A percentile compares a stretch with the other conserved stretches of the same genome.
phyloP scores from a whole-genome alignment of 2,113 vertebrate genomes.

The Coptodon bakossiorum region DNA sequence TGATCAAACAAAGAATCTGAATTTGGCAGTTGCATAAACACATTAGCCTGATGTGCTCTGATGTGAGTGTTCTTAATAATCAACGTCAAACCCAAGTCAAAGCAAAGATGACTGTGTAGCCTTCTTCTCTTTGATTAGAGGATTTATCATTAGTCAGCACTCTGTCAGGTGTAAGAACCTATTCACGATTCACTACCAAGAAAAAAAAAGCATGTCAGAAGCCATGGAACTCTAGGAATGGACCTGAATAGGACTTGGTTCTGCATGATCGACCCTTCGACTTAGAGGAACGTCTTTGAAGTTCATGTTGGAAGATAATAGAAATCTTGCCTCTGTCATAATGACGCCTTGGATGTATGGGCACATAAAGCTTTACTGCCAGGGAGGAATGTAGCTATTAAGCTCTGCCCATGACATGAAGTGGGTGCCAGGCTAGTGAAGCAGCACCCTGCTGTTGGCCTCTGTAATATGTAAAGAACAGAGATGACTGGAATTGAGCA shows the following conservation, averaged over 20 bases:
- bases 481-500: background rate
- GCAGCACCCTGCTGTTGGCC: background rate
- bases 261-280: slow-evolving; percentile 51
- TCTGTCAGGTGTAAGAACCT: background rate
- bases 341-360: slow-evolving; percentile 5
- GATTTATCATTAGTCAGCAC: slow-evolving; percentile 7
- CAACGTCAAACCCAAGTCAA: background rate
- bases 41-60: background rate
- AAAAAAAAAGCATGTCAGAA: slow-evolving; percentile 38
- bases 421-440: slow-evolving; percentile 1
- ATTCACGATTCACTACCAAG: background rate
- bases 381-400: slow-evolving; percentile 22
- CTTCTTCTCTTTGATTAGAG: slow-evolving; percentile 11
- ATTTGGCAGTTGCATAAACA: background rate
- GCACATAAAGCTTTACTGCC: slow-evolving; percentile 2
- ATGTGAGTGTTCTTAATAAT: background rate
- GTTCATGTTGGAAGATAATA: slow-evolving; percentile 32
- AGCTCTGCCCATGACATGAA: background rate
- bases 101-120: background rate
- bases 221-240: slow-evolving; percentile 34
- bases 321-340: slow-evolving; percentile 12
- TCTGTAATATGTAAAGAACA: background rate
- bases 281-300: slow-evolving; percentile 58
- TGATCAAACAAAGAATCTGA: background rate
- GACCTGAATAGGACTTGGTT: slow-evolving; percentile 48